Percentiles rank a stretch among this genome's conserved stretches.
Evolutionary conservation across 2,113 vertebrate species (phyloP).

Genomic region (Spheniscus mendiculus): DNA sequence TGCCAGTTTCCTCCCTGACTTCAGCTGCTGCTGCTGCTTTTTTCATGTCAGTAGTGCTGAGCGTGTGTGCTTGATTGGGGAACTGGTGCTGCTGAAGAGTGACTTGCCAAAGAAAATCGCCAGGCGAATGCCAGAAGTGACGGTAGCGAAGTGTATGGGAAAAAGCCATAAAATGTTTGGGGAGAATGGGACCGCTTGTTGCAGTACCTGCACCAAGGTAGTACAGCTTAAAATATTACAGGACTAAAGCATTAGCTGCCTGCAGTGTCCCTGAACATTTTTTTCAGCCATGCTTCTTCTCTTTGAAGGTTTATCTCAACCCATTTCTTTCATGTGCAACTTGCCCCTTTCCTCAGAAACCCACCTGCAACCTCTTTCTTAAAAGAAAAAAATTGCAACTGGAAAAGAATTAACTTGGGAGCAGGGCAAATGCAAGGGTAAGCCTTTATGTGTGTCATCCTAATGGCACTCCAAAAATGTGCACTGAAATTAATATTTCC

Average conservation of each 20-base stretch:
- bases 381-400: background rate
- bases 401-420: background rate
- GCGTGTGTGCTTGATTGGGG: background rate
- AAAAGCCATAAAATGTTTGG: background rate
- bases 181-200: background rate
- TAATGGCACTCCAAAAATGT: conserved; percentile 45
- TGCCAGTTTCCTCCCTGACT: background rate
- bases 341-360: background rate
- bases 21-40: background rate
- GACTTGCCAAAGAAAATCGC: background rate
- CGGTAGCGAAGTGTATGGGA: background rate
- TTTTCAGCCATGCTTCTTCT: background rate
- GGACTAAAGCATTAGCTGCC: background rate
- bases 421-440: background rate
- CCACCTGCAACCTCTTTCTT: background rate
- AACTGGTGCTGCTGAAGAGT: background rate
- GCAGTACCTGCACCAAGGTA: background rate
- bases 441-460: conserved; percentile 19
- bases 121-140: background rate
- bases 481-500: conserved; percentile 41
- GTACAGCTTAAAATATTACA: background rate
- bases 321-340: background rate
- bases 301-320: background rate
- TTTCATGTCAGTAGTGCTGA: accelerated
- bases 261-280: background rate